A percentile compares a stretch with the other conserved stretches of the same genome.
Evolutionary conservation across 1,140 invertebrate species (phyloP).

Genomic region (Asobara japonica): DNA sequence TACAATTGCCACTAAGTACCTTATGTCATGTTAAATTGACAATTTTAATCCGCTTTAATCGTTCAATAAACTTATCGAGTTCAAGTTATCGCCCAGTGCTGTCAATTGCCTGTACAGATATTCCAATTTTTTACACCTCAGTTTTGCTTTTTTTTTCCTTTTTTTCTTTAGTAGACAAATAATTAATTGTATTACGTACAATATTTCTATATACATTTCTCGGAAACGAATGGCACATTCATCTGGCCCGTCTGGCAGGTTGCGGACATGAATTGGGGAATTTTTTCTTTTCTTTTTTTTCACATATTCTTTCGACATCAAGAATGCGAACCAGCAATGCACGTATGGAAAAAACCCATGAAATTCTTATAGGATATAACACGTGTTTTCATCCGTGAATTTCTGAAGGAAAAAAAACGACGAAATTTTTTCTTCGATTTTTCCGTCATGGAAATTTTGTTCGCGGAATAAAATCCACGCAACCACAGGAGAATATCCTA

Average conservation of each 20-base stretch:
- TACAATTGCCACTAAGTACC: slow-evolving; percentile 34
- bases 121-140: slow-evolving; percentile 26
- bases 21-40: slow-evolving; percentile 15
- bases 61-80: neutral
- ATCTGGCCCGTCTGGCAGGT: slow-evolving; percentile 4
- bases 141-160: neutral
- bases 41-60: neutral
- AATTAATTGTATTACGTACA: slow-evolving; percentile 21
- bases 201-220: slow-evolving; percentile 30
- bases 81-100: neutral
- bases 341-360: too few species aligned
- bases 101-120: slow-evolving; percentile 26
- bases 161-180: slow-evolving; percentile 24
- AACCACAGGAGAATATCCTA: too few species aligned
- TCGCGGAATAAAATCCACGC: too few species aligned
- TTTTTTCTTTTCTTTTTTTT: neutral
- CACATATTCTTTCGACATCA: neutral
- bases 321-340: neutral
- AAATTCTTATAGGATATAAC: too few species aligned
- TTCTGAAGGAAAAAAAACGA: too few species aligned
- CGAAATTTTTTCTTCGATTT: too few species aligned
- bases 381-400: neutral
- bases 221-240: neutral
- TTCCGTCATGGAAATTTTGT: too few species aligned
- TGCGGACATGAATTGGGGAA: slow-evolving; percentile 8